Conservation (phyloP, 2,888 invertebrate species). For the Drosophila hamatofila region DNA sequence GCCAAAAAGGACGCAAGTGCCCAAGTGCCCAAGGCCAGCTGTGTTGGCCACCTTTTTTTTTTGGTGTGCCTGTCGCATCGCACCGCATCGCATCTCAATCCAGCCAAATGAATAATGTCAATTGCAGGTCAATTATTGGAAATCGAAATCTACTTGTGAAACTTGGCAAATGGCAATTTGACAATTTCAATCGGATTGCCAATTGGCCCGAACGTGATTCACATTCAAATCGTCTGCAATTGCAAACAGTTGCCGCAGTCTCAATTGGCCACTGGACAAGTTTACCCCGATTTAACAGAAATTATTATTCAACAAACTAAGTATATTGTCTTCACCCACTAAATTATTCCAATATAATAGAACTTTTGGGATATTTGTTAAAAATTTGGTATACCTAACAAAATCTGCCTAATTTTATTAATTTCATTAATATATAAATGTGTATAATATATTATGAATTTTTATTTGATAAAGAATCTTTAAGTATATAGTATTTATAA, state of each 20-base stretch:
- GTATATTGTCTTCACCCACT: not conserved
- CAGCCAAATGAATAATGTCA: slow-evolving; percentile 50
- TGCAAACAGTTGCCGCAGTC: not conserved
- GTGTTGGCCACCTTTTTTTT: not conserved
- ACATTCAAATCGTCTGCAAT: slow-evolving; percentile 7
- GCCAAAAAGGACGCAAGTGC: slow-evolving; percentile 4
- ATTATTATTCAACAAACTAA: not conserved
- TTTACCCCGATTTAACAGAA: not conserved
- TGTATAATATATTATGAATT: too few species aligned
- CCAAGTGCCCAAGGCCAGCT: slow-evolving; percentile 8
- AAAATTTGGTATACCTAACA: not conserved
- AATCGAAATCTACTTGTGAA: slow-evolving; percentile 49
- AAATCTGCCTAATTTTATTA: not conserved
- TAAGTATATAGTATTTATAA: too few species aligned
- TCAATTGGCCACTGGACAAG: not conserved
- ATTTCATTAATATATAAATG: not conserved
- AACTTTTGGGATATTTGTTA: not conserved
- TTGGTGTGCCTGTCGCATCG: not conserved
- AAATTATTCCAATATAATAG: too few species aligned
- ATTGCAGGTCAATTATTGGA: slow-evolving; percentile 56
- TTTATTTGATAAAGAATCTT: too few species aligned
- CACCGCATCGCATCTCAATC: not conserved
- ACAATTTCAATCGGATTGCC: slow-evolving; percentile 26
- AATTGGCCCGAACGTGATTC: slow-evolving; percentile 17
- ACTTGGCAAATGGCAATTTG: slow-evolving; percentile 40